Evolutionary conservation across 1,140 invertebrate species (phyloP), one percentile per base, ranked within the genome.

Genomic region (Atta colombica): DNA sequence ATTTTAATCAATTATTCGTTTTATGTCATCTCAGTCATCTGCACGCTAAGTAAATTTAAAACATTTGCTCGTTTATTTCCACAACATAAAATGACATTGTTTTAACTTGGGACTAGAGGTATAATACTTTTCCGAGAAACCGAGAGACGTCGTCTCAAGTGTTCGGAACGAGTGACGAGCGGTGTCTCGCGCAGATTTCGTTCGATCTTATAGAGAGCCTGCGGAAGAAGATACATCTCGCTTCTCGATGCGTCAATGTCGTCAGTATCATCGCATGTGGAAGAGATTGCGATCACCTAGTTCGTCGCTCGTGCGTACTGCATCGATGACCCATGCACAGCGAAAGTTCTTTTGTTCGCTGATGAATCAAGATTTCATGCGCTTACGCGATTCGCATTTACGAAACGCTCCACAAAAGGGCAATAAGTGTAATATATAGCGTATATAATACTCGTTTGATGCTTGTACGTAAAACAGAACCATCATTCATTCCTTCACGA

Each of bases 381-480:
- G 91, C 89, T 94, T 88, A 87, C 87, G 88, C 87, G 90, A 91
- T 89, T 75, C 80, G 87, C 65, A 65, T 93, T 94, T 92, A 85
- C 93, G 90, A 93, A 94, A 93, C 88, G 87, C 88, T 89, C 87
- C 69, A 80, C 61, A 75, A 84, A 80, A 85, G 18, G 14, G 31
- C 68, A 31, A 55, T 65, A 75, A 58, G 8, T 12, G 35, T 65
- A 77, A 81, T 45, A 10, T 28, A 49, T 14, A n/a, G 16, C 31
- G n/a, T 25, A 2, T 8, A 5, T 69, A 69, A 69, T 49, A 14
- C 8, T 16, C 35, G 39, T 5, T 28, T n/a, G 6, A 18, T 12
- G 45, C 25, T 78, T 3, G 28, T 61, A 10, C 49, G 25, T 58
- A 12, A 2, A 61, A 53, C n/a, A 14, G 28, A 12, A 51, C 28